phyloP scores from a whole-genome alignment of 1,140 invertebrate genomes.

The Oryzaephilus surinamensis region DNA sequence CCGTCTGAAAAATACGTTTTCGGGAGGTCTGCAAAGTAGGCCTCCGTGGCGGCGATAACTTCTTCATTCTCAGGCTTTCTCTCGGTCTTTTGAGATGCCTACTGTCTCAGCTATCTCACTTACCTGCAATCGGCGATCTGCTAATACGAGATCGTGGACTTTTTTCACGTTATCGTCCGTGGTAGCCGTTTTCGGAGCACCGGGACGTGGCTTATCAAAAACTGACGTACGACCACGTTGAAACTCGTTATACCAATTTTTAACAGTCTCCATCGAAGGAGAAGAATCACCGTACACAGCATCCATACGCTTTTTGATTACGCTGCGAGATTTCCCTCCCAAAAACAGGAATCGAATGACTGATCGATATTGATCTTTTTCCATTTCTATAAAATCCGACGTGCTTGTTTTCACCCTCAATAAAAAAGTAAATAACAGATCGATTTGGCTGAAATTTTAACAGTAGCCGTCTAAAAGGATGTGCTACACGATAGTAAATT shows the following conservation, averaged over 20 bases:
- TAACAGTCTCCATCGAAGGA: conserved; percentile 23
- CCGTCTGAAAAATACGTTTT: too few relatives aligned
- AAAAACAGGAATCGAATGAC: too few relatives aligned
- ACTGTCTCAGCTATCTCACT: conserved; percentile 18
- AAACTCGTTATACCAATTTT: conserved; percentile 29
- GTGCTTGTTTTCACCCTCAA: too few relatives aligned
- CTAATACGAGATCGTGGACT: conserved; percentile 23
- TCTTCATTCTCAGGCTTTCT: conserved; percentile 26
- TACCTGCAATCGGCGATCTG: conserved; percentile 23
- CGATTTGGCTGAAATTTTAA: conserved; percentile 9
- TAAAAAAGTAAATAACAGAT: too few relatives aligned
- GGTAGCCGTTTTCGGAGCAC: conserved; percentile 19
- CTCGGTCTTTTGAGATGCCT: conserved; percentile 13
- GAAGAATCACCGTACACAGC: conserved; percentile 24
- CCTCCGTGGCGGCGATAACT: conserved; percentile 15
- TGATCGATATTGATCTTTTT: too few relatives aligned
- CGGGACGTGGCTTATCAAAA: conserved; percentile 27
- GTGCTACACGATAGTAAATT: conserved; percentile 11
- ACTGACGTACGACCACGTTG: conserved; percentile 25
- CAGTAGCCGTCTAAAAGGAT: conserved; percentile 14
- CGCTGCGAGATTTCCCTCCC: too few relatives aligned
- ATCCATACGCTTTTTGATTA: too few relatives aligned
- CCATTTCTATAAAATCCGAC: too few relatives aligned
- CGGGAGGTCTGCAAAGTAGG: too few relatives aligned
- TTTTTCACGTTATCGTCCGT: conserved; percentile 26